phyloP scores from a whole-genome alignment of 64 coral and sea anemone genomes.

The Exaiptasia diaphana region DNA sequence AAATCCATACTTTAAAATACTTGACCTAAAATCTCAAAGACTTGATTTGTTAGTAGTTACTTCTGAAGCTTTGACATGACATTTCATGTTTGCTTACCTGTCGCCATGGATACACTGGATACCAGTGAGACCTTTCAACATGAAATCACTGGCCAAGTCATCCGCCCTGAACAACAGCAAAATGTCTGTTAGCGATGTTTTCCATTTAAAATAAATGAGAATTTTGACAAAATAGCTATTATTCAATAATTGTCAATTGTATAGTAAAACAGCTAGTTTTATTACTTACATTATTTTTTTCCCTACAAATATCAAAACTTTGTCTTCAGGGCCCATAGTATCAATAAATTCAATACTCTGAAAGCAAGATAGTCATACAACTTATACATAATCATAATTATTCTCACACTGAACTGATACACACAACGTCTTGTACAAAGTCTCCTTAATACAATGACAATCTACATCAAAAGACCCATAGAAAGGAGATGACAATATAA shows the following conservation, averaged over 20 bases:
- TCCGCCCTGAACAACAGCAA: slow-evolving; percentile 58
- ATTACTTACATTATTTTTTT: slow-evolving; percentile 87
- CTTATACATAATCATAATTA: too few species aligned
- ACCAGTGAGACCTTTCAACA: slow-evolving; percentile 65
- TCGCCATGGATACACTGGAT: slow-evolving; percentile 96
- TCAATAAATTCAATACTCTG: slow-evolving; percentile 89
- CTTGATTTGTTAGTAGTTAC: too few species aligned
- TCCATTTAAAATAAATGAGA: neutral
- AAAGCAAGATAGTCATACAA: neutral
- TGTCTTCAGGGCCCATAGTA: slow-evolving; percentile 70
- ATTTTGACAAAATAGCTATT: neutral
- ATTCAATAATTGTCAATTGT: neutral
- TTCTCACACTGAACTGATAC: too few species aligned
- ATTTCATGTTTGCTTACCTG: slow-evolving; percentile 52
- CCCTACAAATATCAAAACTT: slow-evolving; percentile 94
- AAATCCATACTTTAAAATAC: too few species aligned
- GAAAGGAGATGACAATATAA: too few species aligned
- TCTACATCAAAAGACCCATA: too few species aligned
- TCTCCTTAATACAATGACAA: too few species aligned
- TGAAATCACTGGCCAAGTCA: slow-evolving; percentile 96
- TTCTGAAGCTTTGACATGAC: too few species aligned
- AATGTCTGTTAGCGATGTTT: too few species aligned
- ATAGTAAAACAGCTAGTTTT: too few species aligned
- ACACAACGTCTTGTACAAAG: too few species aligned
- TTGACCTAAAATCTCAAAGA: too few species aligned